Evolutionary conservation across 2,797 vertebrate species (phyloP).

Genomic region (Coccyzus lansbergi): DNA sequence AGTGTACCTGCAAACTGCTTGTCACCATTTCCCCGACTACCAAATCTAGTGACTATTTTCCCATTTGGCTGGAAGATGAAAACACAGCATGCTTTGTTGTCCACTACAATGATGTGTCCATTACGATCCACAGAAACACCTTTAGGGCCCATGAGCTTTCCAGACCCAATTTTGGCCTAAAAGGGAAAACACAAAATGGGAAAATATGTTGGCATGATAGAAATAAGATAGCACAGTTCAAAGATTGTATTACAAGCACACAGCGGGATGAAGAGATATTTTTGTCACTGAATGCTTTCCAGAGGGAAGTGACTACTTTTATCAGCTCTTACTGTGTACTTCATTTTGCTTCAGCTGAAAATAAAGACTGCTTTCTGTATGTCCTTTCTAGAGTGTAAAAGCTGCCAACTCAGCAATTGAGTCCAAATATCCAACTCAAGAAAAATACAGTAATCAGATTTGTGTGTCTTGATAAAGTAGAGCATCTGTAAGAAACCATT

Average conservation of each 20-base stretch:
- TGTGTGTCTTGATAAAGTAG: not conserved
- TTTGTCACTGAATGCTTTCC: not conserved
- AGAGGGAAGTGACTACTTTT: not conserved
- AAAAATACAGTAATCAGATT: not conserved
- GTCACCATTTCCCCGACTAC: constrained; percentile 95
- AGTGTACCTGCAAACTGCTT: constrained; percentile 98
- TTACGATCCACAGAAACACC: constrained; percentile 96
- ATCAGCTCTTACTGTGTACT: not conserved
- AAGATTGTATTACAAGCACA: not conserved
- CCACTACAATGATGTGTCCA: constrained; percentile 96
- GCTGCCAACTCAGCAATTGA: not conserved
- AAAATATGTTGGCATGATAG: not conserved
- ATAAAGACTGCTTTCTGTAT: not conserved
- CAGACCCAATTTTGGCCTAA: constrained; percentile 94
- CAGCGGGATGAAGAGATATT: fast-evolving
- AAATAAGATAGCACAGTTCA: not conserved
- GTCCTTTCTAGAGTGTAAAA: not conserved
- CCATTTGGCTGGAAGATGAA: constrained; percentile 97
- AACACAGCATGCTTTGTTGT: constrained; percentile 98
- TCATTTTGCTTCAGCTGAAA: not conserved
- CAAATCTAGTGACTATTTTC: constrained; percentile 97
- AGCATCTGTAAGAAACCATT: not conserved
- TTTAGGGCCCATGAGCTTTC: constrained; percentile 98
- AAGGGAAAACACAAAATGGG: constrained; percentile 1
- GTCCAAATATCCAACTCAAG: not conserved